phyloP scores from a whole-genome alignment of 2,113 vertebrate genomes.

The Aegotheles bennettii region DNA sequence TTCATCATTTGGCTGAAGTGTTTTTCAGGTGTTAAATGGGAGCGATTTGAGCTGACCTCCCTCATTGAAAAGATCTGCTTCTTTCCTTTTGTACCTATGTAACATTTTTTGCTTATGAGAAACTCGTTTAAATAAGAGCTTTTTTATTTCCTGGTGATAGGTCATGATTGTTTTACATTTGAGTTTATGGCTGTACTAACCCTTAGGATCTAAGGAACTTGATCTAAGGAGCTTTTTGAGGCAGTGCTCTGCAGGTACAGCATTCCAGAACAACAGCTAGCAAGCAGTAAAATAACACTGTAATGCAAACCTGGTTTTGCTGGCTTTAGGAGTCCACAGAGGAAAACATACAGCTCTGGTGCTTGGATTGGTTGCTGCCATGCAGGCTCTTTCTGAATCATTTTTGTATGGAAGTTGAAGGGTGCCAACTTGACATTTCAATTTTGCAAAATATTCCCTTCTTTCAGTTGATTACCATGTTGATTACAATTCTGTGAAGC shows the following conservation, averaged over 20 bases:
- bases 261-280: background rate
- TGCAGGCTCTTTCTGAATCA: background rate
- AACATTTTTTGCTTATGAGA: background rate
- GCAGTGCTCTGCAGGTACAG: background rate
- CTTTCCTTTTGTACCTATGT: background rate
- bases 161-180: background rate
- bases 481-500: background rate
- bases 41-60: background rate
- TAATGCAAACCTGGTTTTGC: background rate
- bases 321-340: background rate
- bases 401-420: background rate
- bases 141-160: background rate
- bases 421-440: background rate
- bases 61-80: background rate
- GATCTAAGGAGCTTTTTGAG: background rate
- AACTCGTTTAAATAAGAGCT: background rate
- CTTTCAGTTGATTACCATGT: background rate
- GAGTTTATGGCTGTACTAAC: background rate
- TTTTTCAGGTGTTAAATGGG: background rate
- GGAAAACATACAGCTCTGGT: background rate
- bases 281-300: background rate
- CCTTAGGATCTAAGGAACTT: background rate
- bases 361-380: background rate
- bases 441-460: background rate
- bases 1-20: background rate